These are phyloP conservation scores for Carposina sasakii DNA, from an alignment of 1,140 invertebrate genomes.

Conservation along the genomic window DNA sequence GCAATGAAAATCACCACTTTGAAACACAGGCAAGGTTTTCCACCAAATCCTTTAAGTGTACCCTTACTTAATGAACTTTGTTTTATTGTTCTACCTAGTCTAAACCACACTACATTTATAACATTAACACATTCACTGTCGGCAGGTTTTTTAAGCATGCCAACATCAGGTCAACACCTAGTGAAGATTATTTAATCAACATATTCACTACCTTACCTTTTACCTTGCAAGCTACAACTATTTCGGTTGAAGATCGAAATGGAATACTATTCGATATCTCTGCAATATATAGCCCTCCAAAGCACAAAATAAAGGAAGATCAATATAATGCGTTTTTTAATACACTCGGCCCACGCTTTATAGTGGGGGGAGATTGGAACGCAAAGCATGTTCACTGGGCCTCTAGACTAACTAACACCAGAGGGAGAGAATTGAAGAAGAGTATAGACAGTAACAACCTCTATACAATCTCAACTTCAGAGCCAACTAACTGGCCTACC, in stretches of 20 bases:
- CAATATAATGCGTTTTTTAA: background rate
- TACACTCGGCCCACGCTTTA: background rate
- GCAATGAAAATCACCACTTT: too few species aligned
- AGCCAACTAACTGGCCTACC: background rate
- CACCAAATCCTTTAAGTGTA: too few species aligned
- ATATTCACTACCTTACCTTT: too few species aligned
- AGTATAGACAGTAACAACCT: background rate
- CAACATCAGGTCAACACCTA: too few species aligned
- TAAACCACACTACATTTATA: too few species aligned
- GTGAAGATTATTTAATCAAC: too few species aligned
- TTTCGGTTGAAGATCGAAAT: background rate
- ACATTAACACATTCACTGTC: too few species aligned
- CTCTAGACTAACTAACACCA: conserved; percentile 36
- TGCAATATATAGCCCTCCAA: background rate
- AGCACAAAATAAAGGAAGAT: conserved; percentile 1
- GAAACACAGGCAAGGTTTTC: too few species aligned
- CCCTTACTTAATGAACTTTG: too few species aligned
- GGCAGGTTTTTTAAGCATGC: too few species aligned
- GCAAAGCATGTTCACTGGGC: conserved; percentile 48
- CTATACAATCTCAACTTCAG: background rate
- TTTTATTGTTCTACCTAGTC: too few species aligned
- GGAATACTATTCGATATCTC: background rate
- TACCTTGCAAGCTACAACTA: conserved; percentile 2
- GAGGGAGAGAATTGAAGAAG: conserved; percentile 15
- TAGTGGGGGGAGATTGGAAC: conserved; percentile 42